Conservation (phyloP, 1,140 invertebrate species). For the Achatina immaculata region DNA sequence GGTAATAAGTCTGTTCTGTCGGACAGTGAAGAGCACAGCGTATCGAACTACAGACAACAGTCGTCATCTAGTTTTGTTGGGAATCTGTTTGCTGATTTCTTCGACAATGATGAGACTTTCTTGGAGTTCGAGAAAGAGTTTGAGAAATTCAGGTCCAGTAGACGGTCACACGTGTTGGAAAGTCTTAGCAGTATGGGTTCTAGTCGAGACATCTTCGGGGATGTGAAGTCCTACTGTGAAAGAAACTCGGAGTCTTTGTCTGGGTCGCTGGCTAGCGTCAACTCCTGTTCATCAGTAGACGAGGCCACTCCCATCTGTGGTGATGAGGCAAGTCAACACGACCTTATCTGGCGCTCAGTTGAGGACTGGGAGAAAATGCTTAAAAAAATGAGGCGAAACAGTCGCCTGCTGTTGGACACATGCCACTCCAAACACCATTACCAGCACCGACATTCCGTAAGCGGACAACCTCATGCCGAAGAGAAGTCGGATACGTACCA, state of each 20-base stretch:
- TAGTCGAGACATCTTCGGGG: constrained; percentile 61
- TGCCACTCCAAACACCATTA: neutral
- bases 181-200: constrained; percentile 51
- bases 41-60: neutral
- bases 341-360: constrained; percentile 55
- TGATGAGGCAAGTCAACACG: neutral
- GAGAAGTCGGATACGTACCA: neutral
- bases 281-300: constrained; percentile 1
- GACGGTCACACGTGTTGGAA: constrained; percentile 52
- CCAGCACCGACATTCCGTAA: neutral
- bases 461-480: neutral
- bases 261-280: constrained; percentile 8
- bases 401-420: constrained; percentile 41
- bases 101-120: constrained; percentile 66
- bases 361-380: constrained; percentile 65
- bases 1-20: neutral
- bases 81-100: constrained; percentile 64
- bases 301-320: constrained; percentile 28
- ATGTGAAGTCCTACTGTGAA: constrained; percentile 66
- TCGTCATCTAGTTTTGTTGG: constrained; percentile 29
- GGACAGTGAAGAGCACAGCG: neutral
- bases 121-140: constrained; percentile 65
- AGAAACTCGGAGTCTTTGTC: constrained; percentile 34
- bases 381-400: constrained; percentile 59
- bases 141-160: constrained; percentile 57